Conservation (phyloP, 2,888 invertebrate species). For the Metopia argyrocephala region DNA sequence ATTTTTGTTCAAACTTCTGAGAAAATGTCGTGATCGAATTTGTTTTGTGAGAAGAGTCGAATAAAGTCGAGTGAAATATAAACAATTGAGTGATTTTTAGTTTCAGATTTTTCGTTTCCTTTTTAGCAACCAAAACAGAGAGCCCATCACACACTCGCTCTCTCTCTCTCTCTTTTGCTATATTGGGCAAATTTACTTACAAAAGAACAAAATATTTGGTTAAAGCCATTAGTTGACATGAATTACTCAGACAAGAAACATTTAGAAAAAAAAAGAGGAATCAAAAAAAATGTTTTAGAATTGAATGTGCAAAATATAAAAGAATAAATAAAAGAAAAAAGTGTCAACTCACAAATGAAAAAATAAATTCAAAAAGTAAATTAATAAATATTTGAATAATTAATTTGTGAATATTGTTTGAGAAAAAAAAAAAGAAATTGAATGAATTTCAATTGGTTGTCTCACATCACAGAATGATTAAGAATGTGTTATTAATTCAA, state of each 20-base stretch:
- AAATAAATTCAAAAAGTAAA: too few species aligned
- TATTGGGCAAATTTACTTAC: constrained; percentile 39
- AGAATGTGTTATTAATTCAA: constrained; percentile 32
- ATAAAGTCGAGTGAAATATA: constrained; percentile 18
- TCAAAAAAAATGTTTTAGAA: too few species aligned
- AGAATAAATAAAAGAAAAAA: too few species aligned
- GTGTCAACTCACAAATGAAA: neutral
- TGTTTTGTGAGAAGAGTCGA: too few species aligned
- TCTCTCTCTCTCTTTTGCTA: constrained; percentile 10
- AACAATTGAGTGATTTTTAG: constrained; percentile 35
- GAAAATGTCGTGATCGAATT: constrained; percentile 28
- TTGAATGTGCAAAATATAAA: too few species aligned
- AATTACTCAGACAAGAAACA: constrained; percentile 29
- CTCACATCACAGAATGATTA: constrained; percentile 18
- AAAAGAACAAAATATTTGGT: constrained; percentile 45
- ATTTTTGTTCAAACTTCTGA: neutral
- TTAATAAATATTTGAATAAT: neutral
- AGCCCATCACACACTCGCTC: too few species aligned
- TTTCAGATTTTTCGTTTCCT: neutral
- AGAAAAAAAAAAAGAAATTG: neutral
- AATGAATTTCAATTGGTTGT: constrained; percentile 36
- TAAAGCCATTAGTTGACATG: constrained; percentile 38
- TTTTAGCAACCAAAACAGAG: constrained; percentile 15
- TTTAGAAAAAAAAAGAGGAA: neutral
- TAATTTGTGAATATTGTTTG: constrained; percentile 2